Base-by-base conservation (phyloP, 2,797 vertebrate species). In the Tiaroga cobitis region DNA sequence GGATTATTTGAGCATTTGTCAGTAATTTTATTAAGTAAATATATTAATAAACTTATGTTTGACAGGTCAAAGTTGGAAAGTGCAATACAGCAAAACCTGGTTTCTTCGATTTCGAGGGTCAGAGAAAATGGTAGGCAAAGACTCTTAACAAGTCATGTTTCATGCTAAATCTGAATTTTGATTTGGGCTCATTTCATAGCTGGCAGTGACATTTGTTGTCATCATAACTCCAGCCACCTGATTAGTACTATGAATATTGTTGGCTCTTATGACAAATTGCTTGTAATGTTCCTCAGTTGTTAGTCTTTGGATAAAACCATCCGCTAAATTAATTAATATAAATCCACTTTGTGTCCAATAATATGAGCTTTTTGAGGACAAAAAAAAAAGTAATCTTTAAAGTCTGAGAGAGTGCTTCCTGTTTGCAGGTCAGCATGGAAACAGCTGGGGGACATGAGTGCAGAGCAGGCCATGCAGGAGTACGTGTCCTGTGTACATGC, bases 91-190 rank as follows among this genome's bases (percentile, higher is more conserved):
- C 95, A 84, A 99, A 99, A 91, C 98, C 98, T 85, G 94, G 96
- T 70, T 99, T 99, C 94, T 99, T 99, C 90, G 98, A 99, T 92
- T 99, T 98, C 94, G 98, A 99, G 95, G 98, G 98, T 89, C 99
- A 98, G 88, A 96, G 97, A 88, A 99, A 99, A 96, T 99, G 98
- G 98, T 99, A 96, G 5, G 37, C 37, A 37, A 37, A 94, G 97
- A 89, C 65, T 39, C 15, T 39, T 54, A 56, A 56, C 19, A 76
- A 37, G 19, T 13, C 74, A 76, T 76, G 74, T 76, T 76, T 56
- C 32, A n/a, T 37, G 11, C 8, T 39, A 39, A 37, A 56, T 54
- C 73, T 63, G 29, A 13, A 21, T 75, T 49, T n/a, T 32, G 8
- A 19, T 26, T 34, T 80, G 61, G 26, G n/a, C 15, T 70, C 3